Evolutionary conservation across 2,113 vertebrate species (phyloP).

Genomic region (Dipodomys spectabilis): DNA sequence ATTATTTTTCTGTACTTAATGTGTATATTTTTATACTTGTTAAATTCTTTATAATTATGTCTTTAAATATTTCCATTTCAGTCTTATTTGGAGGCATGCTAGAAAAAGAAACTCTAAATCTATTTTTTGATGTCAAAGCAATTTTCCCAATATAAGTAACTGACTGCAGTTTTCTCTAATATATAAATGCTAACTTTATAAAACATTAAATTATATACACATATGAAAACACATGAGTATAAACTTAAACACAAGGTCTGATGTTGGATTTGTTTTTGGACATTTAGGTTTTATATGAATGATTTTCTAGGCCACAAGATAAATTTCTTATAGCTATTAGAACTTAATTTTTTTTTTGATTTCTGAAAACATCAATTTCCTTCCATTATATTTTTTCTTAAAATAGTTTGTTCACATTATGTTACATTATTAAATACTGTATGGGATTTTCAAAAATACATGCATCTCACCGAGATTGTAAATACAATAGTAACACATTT

Average conservation of each 20-base stretch:
- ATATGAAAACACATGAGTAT: background rate
- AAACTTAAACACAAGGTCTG: background rate
- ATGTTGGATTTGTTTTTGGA: background rate
- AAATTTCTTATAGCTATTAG: background rate
- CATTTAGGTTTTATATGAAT: conserved; percentile 11
- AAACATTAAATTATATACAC: background rate
- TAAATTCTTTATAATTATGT: conserved; percentile 13
- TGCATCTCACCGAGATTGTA: background rate
- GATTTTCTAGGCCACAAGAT: background rate
- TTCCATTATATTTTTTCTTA: background rate
- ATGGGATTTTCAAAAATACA: background rate
- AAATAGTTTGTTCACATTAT: background rate
- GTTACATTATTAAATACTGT: background rate
- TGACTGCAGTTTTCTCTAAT: background rate
- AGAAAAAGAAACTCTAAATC: conserved; percentile 12
- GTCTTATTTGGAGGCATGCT: background rate
- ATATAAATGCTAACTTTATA: background rate
- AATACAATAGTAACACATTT: background rate
- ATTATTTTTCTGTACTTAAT: background rate
- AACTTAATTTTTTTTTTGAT: conserved; percentile 3
- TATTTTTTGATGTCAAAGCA: background rate
- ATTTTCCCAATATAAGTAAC: background rate
- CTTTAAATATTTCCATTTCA: conserved; percentile 15
- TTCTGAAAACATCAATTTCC: background rate
- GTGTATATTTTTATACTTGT: background rate